These are phyloP conservation scores for Drosophila lacicola DNA, from an alignment of 2,888 invertebrate species.

Conservation along the genomic window DNA sequence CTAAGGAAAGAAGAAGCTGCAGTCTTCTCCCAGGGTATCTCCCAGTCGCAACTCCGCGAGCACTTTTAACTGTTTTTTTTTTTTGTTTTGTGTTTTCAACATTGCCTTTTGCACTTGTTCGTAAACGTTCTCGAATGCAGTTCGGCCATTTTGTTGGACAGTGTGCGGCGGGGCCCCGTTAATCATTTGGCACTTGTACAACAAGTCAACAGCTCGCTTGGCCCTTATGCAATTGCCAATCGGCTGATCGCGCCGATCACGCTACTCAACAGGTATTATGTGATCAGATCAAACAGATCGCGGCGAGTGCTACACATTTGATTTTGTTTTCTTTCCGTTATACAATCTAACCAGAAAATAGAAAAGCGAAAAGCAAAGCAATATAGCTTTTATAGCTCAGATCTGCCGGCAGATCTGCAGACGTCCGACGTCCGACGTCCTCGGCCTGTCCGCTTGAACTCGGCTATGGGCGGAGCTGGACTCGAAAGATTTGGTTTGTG, in stretches of 20 bases:
- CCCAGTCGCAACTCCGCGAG: too few species aligned
- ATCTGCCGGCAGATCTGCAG: background rate
- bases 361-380: background rate
- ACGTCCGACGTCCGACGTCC: background rate
- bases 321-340: background rate
- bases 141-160: slow-evolving; percentile 21
- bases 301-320: background rate
- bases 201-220: slow-evolving; percentile 28
- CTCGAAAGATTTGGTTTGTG: too few species aligned
- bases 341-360: background rate
- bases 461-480: too few species aligned
- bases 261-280: slow-evolving; percentile 56
- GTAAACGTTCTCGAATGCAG: slow-evolving; percentile 5
- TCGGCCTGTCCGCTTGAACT: too few species aligned
- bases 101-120: background rate
- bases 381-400: background rate
- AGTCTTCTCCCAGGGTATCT: too few species aligned
- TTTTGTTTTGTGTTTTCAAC: background rate
- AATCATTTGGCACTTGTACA: slow-evolving; percentile 46
- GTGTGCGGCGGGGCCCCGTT: slow-evolving; percentile 15
- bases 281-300: slow-evolving; percentile 36
- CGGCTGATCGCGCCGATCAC: slow-evolving; percentile 55
- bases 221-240: slow-evolving; percentile 53
- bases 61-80: slow-evolving; percentile 18
- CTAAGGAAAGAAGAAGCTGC: too few species aligned